Evolutionary conservation across 2,888 invertebrate species (phyloP).

Genomic region (Pristionchus exspectatus): DNA sequence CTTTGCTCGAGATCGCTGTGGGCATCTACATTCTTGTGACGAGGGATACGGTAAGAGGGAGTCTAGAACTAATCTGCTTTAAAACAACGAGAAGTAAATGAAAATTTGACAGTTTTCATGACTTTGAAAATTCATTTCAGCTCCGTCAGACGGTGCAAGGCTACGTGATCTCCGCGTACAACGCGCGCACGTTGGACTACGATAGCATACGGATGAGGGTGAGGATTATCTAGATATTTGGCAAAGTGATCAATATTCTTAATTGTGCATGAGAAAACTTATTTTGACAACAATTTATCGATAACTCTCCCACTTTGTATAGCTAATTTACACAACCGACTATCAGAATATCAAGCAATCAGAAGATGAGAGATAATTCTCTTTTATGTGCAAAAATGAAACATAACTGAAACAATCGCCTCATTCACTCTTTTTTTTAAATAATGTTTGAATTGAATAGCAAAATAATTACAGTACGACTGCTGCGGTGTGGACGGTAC

Average conservation of each 20-base stretch:
- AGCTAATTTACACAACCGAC: too few relatives aligned
- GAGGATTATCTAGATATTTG: too few relatives aligned
- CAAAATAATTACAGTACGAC: constrained; percentile 67
- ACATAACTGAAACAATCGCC: background rate
- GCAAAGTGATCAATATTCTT: too few relatives aligned
- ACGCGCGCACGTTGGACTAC: constrained; percentile 59
- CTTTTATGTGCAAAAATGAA: background rate
- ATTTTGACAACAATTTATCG: too few relatives aligned
- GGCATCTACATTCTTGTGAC: constrained; percentile 70
- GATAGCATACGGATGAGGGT: constrained; percentile 55
- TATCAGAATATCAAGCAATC: too few relatives aligned
- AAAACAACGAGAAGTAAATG: too few relatives aligned
- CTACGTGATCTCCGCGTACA: constrained; percentile 65
- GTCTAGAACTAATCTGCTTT: too few relatives aligned
- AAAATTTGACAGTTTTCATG: too few relatives aligned
- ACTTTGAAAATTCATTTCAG: too few relatives aligned
- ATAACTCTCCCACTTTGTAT: too few relatives aligned
- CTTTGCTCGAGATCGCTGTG: constrained; percentile 72
- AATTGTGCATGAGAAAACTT: too few relatives aligned
- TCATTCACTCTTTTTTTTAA: background rate
- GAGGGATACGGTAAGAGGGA: constrained; percentile 62
- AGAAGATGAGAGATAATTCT: too few relatives aligned
- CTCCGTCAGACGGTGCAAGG: constrained; percentile 63
- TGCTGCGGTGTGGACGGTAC: constrained; percentile 69
- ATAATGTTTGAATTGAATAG: background rate